Base-by-base conservation (phyloP, 2,888 invertebrate species). In the Amblyteles armatorius region DNA sequence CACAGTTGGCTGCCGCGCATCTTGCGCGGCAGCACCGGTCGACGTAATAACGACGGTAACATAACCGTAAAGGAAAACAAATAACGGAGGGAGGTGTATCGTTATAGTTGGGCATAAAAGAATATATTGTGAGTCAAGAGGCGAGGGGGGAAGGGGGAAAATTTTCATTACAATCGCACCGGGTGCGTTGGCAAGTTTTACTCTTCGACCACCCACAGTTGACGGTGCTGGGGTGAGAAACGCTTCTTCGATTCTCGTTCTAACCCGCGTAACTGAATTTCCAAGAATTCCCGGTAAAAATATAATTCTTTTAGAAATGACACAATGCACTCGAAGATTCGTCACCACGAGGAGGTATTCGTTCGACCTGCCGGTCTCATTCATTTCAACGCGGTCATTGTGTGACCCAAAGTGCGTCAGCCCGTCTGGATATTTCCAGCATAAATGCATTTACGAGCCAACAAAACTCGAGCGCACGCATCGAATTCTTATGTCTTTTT, bases 201-300 rank as follows among this genome's bases (percentile, higher is more conserved):
- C 44, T 52, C 13, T 52, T 74, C 63, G 74, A 52, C 83, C 83
- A 74, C 74, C 83, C 79, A 74, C 22, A 44, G 29, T 77, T 79
- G 60, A 11, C 11, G 44, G 19, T n/a, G 69, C 60, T 68, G 67
- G 33, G 22, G n/a, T 22, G 40, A 40, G 29, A 44, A 79, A 78
- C 44, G 74, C 22, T 44, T 36, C 36, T 26, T 63, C 13, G n/a
- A 52, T 60, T 73, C 33, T 69, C 40, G 2, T 29, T 33, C 19
- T 13, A 74, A 33, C 11, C 69, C 13, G 69, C 60, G 63, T 71
- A 71, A 69, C 69, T 9, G 74, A 78, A 83, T 69, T 71, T 33
- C 55, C 4, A 44, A 73, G 57, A 83, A 79, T 71, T 71, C 6
- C 60, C 11, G 26, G 52, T 48, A 48, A 71, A 71, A 71, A 63